Evolutionary conservation across 2,888 invertebrate genomes (phyloP).

Genomic region (Smittia aterrima): DNA sequence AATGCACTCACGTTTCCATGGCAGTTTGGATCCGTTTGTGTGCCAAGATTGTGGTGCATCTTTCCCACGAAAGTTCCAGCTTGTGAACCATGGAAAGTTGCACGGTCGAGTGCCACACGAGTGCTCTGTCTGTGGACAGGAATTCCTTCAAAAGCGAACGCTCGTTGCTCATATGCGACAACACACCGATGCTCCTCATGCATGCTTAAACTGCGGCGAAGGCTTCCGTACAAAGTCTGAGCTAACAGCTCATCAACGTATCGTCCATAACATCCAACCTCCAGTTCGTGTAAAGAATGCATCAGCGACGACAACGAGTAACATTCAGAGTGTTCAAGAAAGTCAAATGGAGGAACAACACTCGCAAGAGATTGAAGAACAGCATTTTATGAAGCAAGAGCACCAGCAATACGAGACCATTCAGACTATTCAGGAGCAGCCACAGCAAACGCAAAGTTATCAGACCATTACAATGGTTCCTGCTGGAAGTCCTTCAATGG

Average conservation of each 20-base stretch:
- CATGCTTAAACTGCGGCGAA: constrained; percentile 74
- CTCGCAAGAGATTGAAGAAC: constrained; percentile 5
- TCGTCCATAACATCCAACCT: constrained; percentile 56
- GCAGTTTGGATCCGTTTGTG: constrained; percentile 90
- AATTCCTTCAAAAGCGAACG: constrained; percentile 80
- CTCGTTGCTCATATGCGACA: constrained; percentile 75
- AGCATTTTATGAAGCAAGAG: constrained; percentile 19
- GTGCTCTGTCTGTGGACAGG: constrained; percentile 79
- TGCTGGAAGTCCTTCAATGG: constrained; percentile 11
- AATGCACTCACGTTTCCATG: constrained; percentile 74
- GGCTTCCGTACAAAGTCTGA: constrained; percentile 71
- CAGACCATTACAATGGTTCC: constrained; percentile 34
- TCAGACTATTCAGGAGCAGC: constrained; percentile 18
- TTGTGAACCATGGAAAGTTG: constrained; percentile 78
- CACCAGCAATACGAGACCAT: constrained; percentile 42
- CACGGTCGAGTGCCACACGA: constrained; percentile 79
- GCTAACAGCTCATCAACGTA: constrained; percentile 65
- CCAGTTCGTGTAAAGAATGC: constrained; percentile 52
- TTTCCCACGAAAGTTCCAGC: constrained; percentile 80
- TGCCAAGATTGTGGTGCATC: constrained; percentile 87
- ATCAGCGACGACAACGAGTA: constrained; percentile 43
- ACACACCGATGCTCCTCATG: constrained; percentile 72
- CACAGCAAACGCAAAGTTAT: constrained; percentile 16
- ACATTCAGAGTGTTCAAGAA: constrained; percentile 6
- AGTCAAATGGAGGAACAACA: constrained; percentile 3